phyloP scores from a whole-genome alignment of 2,113 vertebrate species.

The Acanthochromis polyacanthus region DNA sequence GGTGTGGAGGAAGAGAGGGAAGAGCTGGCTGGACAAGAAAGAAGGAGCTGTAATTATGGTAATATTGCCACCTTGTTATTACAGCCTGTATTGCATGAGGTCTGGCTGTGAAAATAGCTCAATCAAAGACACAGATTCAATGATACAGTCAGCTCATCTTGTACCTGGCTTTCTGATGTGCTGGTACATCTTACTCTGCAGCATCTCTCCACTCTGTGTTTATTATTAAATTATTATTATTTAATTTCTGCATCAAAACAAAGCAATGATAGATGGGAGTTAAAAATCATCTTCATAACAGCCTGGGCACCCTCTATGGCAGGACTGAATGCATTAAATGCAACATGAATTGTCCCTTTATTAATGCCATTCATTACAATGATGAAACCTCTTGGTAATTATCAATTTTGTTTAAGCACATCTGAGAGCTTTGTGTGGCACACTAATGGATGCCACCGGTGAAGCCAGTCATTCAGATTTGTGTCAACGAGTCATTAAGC shows the following conservation, averaged over 20 bases:
- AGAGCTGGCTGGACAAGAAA: constrained; percentile 42
- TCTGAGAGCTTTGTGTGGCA: constrained; percentile 73
- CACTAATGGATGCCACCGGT: constrained; percentile 81
- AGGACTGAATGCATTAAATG: constrained; percentile 71
- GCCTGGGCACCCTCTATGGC: constrained; percentile 52
- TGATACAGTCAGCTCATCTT: constrained; percentile 28
- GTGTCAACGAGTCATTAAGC: constrained; percentile 86
- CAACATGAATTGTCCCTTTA: constrained; percentile 76
- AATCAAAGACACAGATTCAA: constrained; percentile 36
- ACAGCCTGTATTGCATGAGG: constrained; percentile 63
- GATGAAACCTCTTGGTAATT: constrained; percentile 82
- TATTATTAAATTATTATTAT: constrained; percentile 23
- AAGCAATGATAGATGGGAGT: constrained; percentile 62
- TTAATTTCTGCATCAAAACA: constrained; percentile 44
- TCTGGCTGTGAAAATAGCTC: constrained; percentile 29
- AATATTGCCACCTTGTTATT: constrained; percentile 80
- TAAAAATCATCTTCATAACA: constrained; percentile 58
- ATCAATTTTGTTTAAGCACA: constrained; percentile 84
- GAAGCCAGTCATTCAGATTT: constrained; percentile 80
- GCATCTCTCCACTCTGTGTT: constrained; percentile 27
- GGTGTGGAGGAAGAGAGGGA: constrained; percentile 18
- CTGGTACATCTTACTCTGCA: constrained; percentile 22
- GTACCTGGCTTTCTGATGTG: constrained; percentile 16
- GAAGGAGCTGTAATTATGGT: constrained; percentile 73
- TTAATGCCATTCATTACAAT: constrained; percentile 80